phyloP scores from a whole-genome alignment of 2,888 invertebrate species.

The Cosmopolites sordidus region DNA sequence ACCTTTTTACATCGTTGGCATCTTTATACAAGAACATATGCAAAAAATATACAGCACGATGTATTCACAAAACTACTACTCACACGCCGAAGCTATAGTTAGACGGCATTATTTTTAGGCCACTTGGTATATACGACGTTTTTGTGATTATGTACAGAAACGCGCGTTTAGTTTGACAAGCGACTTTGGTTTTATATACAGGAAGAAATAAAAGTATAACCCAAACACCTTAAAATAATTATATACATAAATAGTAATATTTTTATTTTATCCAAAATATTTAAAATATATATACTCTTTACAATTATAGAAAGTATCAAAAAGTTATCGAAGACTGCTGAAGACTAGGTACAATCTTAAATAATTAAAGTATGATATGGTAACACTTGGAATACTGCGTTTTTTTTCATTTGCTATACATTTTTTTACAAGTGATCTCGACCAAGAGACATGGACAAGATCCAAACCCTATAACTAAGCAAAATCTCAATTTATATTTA shows the following conservation, averaged over 20 bases:
- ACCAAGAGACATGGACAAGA: too few species aligned
- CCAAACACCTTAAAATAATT: conserved; percentile 18
- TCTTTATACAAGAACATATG: not conserved
- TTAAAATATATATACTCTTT: conserved; percentile 18
- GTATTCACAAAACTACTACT: not conserved
- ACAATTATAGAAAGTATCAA: conserved; percentile 28
- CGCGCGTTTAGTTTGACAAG: not conserved
- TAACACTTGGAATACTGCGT: conserved; percentile 26
- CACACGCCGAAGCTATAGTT: not conserved
- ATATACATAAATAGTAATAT: conserved; percentile 29
- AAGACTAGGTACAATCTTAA: conserved; percentile 46
- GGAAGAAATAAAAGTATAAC: conserved; percentile 14
- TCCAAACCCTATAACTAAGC: too few species aligned
- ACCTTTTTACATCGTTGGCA: not conserved
- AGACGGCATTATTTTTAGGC: not conserved
- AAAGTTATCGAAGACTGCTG: conserved; percentile 41
- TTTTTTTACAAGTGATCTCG: conserved; percentile 11
- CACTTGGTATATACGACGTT: too few species aligned
- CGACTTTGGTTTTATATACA: conserved; percentile 13
- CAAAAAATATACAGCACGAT: not conserved
- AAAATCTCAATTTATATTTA: too few species aligned
- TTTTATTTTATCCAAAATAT: conserved; percentile 8
- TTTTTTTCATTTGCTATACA: conserved; percentile 20
- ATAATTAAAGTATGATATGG: conserved; percentile 31
- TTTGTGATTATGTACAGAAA: not conserved